Percentiles rank a stretch among this genome's conserved stretches.
Conservation (phyloP, 2,888 invertebrate genomes). For the Patella ulyssiponensis region DNA sequence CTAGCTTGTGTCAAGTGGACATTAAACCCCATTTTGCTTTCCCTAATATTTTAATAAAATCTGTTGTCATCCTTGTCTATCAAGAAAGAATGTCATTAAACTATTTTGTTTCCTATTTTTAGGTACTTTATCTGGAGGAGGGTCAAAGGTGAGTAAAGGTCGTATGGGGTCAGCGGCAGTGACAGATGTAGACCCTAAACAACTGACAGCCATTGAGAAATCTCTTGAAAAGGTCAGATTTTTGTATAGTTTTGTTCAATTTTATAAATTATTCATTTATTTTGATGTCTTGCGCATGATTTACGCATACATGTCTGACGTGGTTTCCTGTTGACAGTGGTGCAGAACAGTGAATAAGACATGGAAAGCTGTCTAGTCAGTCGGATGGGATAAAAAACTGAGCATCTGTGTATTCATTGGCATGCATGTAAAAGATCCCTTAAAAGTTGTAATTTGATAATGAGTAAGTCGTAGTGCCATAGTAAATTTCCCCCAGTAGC, state of each 20-base stretch:
- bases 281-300: background rate
- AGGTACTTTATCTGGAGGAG: conserved; percentile 97
- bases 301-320: background rate
- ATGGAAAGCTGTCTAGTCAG: too few relatives aligned
- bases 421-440: too few relatives aligned
- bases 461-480: too few relatives aligned
- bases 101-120: conserved; percentile 34
- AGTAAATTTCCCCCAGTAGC: too few relatives aligned
- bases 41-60: too few relatives aligned
- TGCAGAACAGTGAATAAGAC: too few relatives aligned
- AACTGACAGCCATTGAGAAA: conserved; percentile 66
- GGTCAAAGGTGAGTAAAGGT: conserved; percentile 80
- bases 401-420: too few relatives aligned
- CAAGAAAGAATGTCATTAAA: background rate
- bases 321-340: too few relatives aligned
- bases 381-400: too few relatives aligned
- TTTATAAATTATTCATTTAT: background rate
- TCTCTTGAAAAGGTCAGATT: conserved; percentile 73
- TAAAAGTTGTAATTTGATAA: too few relatives aligned
- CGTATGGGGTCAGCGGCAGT: conserved; percentile 83
- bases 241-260: background rate
- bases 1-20: too few relatives aligned
- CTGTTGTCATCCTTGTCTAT: background rate
- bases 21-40: background rate
- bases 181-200: conserved; percentile 61